Evolutionary conservation across 2,113 vertebrate species (phyloP), one percentile per base, ranked within the genome.

Genomic region (Phrynocephalus versicolor): DNA sequence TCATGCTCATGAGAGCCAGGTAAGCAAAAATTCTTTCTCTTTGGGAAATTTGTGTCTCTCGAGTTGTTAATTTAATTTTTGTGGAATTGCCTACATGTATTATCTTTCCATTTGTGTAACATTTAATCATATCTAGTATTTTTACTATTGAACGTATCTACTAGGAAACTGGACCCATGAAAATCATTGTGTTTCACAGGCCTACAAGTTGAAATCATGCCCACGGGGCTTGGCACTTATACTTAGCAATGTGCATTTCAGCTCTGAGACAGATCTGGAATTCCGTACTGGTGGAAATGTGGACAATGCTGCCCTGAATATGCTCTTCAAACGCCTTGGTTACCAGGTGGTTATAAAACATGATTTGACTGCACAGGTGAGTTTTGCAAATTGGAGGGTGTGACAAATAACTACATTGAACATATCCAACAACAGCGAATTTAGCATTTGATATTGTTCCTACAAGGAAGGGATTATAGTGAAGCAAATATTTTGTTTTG

Each of bases 221-320:
- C 98, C 98, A 0, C 96, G 98, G 16, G 98, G 98, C 69, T 92
- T 97, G 57, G 98, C 97, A 0, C 91, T 99, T 89, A 97, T 99
- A 82, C 96, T 99, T 89, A 99, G 98, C 91, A 99, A 99, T 0
- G 95, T 98, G 89, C 95, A 70, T 70, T 99, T 99, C 93, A 96
- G 96, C 67, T 90, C 94, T 0, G 91, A 96, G 77, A 95, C 97
- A 23, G 98, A 99, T 33, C 95, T 99, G 85, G 98, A 98, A 62
- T 95, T 96, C 19, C 97, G 99, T 3, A 93, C 97, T 3, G 98
- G 99, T 4, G 99, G 99, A 1, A 97, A 98, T 23, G 98, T 99
- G 90, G 99, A 99, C 86, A 97, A 97, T 12, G 94, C 93, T 85
- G 95, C 97, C 15, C 95, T 99, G 16, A 94, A 97, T 76, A 92